Conservation (phyloP, 1,140 invertebrate genomes). For the Nautilus pompilius region DNA sequence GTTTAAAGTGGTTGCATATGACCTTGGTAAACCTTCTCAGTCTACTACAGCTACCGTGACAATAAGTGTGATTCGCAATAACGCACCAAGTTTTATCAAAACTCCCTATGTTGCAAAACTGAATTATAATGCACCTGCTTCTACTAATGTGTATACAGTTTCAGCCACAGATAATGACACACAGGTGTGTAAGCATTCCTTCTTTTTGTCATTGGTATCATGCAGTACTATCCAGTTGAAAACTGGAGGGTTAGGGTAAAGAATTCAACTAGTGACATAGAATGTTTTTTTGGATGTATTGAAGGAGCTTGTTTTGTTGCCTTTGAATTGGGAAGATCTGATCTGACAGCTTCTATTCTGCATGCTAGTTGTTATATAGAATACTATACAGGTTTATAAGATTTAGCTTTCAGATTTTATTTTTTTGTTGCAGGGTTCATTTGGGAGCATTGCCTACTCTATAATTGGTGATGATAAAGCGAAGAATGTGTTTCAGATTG, state of each 20-base stretch:
- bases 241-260: not conserved
- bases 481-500: constrained; percentile 15
- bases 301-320: not conserved
- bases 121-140: constrained; percentile 12
- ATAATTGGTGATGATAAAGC: constrained; percentile 23
- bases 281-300: not conserved
- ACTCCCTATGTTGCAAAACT: constrained; percentile 21
- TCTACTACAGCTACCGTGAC: constrained; percentile 17
- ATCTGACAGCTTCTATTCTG: not conserved
- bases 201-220: constrained; percentile 4
- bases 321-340: not conserved
- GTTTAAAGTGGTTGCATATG: constrained; percentile 23
- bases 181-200: constrained; percentile 20
- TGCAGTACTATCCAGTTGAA: not conserved
- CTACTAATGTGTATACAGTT: constrained; percentile 14
- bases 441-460: constrained; percentile 13
- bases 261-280: not conserved
- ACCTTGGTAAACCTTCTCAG: constrained; percentile 16
- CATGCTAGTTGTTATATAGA: not conserved
- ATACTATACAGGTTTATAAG: not conserved
- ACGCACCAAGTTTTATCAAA: constrained; percentile 27
- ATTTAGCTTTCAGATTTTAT: not conserved
- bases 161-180: constrained; percentile 27
- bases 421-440: constrained; percentile 11
- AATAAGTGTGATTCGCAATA: constrained; percentile 29